Percentiles rank a stretch among this genome's conserved stretches.
phyloP scores from a whole-genome alignment of 1,140 invertebrate species.

The Colletes latitarsis region DNA sequence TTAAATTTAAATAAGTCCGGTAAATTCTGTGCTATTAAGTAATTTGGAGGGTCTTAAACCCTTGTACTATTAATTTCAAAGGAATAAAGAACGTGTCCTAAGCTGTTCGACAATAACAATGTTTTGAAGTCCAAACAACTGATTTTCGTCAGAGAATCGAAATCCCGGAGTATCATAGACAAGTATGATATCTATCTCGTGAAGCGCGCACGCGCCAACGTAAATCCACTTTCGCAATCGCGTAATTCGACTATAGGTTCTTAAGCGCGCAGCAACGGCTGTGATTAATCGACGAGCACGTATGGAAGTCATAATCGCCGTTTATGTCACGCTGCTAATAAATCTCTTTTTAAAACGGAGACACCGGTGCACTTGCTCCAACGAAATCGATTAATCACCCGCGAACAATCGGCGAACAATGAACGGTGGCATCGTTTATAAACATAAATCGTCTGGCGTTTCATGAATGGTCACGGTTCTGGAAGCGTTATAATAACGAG shows the following conservation, averaged over 20 bases:
- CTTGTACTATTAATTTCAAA: too few species aligned
- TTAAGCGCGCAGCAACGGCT: slow-evolving; percentile 14
- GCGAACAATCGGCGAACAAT: slow-evolving; percentile 39
- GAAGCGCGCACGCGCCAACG: not conserved
- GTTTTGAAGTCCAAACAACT: too few species aligned
- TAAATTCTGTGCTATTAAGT: too few species aligned
- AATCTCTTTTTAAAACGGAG: slow-evolving; percentile 57
- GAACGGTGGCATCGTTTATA: slow-evolving; percentile 51
- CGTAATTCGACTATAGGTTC: slow-evolving; percentile 31
- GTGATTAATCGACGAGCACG: slow-evolving; percentile 50
- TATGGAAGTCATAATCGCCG: slow-evolving; percentile 54
- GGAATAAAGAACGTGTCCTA: too few species aligned
- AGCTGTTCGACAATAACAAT: too few species aligned
- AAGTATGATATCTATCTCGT: too few species aligned
- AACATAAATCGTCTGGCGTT: slow-evolving; percentile 44
- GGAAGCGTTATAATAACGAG: slow-evolving; percentile 24
- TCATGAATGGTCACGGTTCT: slow-evolving; percentile 19
- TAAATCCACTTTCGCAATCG: slow-evolving; percentile 32
- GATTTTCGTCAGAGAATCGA: too few species aligned
- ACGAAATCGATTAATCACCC: slow-evolving; percentile 51
- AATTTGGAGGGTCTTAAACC: too few species aligned
- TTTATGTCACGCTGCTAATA: slow-evolving; percentile 51
- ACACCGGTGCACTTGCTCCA: slow-evolving; percentile 39
- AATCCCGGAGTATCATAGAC: too few species aligned
- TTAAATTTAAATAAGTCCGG: too few species aligned